Evolutionary conservation across 2,113 vertebrate genomes (phyloP).

Genomic region (Emberiza fucata): DNA sequence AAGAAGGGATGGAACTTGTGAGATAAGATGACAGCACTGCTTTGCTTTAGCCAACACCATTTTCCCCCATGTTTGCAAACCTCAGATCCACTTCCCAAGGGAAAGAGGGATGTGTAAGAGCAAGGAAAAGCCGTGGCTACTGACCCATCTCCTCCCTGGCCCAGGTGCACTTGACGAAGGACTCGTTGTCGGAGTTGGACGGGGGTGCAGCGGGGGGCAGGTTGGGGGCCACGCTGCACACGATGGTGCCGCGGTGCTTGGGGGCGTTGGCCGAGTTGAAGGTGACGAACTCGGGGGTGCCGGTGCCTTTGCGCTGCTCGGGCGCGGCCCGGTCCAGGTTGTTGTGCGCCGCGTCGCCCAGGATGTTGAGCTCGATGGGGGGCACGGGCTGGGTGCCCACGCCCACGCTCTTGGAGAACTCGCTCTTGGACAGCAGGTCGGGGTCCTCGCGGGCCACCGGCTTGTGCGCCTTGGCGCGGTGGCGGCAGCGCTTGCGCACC

Average conservation of each 20-base stretch:
- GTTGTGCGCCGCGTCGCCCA: conserved; percentile 64
- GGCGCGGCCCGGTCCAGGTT: conserved; percentile 75
- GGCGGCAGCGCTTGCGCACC: conserved; percentile 75
- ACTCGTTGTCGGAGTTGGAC: conserved; percentile 83
- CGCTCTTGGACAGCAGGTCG: conserved; percentile 82
- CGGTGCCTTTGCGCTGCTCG: conserved; percentile 69
- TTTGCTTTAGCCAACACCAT: neutral
- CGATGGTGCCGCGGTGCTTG: conserved; percentile 78
- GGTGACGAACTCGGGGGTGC: conserved; percentile 63
- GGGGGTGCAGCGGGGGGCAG: conserved; percentile 76
- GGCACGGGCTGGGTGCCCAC: conserved; percentile 70
- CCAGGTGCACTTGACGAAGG: conserved; percentile 88
- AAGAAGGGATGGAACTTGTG: too few species aligned
- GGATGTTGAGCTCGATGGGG: conserved; percentile 82
- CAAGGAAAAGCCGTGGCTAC: conserved; percentile 15
- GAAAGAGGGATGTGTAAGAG: neutral
- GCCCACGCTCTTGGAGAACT: conserved; percentile 79
- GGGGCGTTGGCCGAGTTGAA: conserved; percentile 69
- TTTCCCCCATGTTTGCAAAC: neutral
- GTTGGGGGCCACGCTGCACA: conserved; percentile 95
- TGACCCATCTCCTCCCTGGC: conserved; percentile 90
- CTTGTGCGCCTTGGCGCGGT: conserved; percentile 79
- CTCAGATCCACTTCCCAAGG: neutral
- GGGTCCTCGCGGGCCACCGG: conserved; percentile 86
- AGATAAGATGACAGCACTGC: too few species aligned